Percentiles rank a stretch among this genome's conserved stretches.
Conservation (phyloP, 2,797 vertebrate species). For the Oryzias dopingdopingensis region DNA sequence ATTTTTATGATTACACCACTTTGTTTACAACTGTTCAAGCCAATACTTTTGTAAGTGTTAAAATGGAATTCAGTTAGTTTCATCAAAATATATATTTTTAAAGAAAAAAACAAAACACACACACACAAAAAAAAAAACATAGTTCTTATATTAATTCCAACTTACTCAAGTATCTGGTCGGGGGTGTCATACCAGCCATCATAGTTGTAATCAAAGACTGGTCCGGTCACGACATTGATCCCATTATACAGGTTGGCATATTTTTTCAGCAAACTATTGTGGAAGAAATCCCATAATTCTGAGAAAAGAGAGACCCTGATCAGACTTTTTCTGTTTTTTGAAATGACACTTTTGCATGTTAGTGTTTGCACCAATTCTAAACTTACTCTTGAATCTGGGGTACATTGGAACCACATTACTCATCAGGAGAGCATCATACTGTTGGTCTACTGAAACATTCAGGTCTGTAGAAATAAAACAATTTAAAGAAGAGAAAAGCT, state of each 20-base stretch:
- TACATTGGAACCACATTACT: constrained; percentile 91
- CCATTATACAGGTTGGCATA: constrained; percentile 80
- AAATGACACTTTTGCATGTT: neutral
- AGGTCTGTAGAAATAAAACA: constrained; percentile 55
- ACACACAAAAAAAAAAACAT: too few relatives aligned
- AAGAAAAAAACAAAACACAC: too few relatives aligned
- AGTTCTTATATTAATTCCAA: neutral
- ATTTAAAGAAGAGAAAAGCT: neutral
- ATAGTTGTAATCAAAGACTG: constrained; percentile 87
- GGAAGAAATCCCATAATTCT: constrained; percentile 90
- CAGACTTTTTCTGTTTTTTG: neutral
- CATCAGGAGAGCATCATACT: constrained; percentile 82
- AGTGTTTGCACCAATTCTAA: neutral
- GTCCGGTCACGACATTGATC: constrained; percentile 84
- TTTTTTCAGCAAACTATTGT: constrained; percentile 72
- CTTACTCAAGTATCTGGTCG: constrained; percentile 81
- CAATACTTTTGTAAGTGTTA: too few relatives aligned
- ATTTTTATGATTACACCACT: too few relatives aligned
- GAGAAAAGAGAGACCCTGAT: constrained; percentile 2
- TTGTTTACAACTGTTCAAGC: too few relatives aligned
- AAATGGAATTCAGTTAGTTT: too few relatives aligned
- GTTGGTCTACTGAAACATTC: constrained; percentile 57
- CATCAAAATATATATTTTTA: too few relatives aligned
- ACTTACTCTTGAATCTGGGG: constrained; percentile 88
- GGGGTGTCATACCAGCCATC: constrained; percentile 82